phyloP scores from a whole-genome alignment of 2,888 invertebrate genomes.

The Halictus quadricinctus region DNA sequence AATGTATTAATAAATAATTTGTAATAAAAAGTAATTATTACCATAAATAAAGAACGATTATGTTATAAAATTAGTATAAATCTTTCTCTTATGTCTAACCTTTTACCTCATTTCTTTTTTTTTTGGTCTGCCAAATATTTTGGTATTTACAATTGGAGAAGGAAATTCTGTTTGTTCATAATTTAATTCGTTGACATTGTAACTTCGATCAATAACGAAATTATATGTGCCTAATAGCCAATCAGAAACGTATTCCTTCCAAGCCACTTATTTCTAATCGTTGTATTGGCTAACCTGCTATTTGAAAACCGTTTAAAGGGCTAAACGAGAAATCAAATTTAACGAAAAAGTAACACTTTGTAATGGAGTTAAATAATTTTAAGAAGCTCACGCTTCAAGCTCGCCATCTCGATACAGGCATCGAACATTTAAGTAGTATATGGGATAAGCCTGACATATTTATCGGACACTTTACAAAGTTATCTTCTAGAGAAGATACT shows the following conservation, averaged over 20 bases:
- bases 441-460: slow-evolving; percentile 53
- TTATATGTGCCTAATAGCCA: not conserved
- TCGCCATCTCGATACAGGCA: slow-evolving; percentile 49
- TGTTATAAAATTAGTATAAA: no score
- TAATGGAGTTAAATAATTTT: slow-evolving; percentile 49
- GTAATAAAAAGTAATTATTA: no score
- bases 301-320: not conserved
- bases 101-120: no score
- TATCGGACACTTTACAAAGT: slow-evolving; percentile 40
- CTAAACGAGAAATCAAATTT: not conserved
- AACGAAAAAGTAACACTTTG: not conserved
- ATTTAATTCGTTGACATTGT: not conserved
- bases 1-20: no score
- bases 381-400: slow-evolving; percentile 25
- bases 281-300: slow-evolving; percentile 3
- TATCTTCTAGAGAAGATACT: slow-evolving; percentile 6
- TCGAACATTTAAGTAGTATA: slow-evolving; percentile 29
- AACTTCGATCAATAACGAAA: not conserved
- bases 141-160: no score
- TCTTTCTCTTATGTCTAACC: no score
- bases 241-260: not conserved
- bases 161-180: no score
- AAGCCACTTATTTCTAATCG: not conserved
- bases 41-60: no score
- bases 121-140: no score